Evolutionary conservation across 2,888 invertebrate species (phyloP).

Genomic region (Epicampocera succincta): DNA sequence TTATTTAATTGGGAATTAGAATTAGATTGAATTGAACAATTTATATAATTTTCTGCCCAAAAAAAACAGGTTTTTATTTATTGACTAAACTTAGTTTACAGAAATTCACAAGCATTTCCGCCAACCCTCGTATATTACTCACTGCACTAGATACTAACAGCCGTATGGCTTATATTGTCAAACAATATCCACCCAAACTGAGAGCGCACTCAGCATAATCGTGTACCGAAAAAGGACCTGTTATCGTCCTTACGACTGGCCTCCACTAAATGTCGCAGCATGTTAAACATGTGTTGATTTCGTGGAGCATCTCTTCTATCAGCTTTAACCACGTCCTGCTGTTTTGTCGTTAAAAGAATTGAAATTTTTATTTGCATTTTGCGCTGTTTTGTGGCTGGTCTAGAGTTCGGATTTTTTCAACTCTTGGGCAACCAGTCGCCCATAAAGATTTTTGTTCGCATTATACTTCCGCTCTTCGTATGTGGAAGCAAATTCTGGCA

Average conservation of each 20-base stretch:
- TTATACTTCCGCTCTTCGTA: constrained; percentile 34
- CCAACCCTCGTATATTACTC: constrained; percentile 19
- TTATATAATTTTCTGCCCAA: no score
- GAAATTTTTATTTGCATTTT: constrained; percentile 35
- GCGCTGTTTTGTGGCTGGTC: constrained; percentile 6
- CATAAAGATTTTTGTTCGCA: constrained; percentile 27
- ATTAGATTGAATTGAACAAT: no score
- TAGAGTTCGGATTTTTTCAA: constrained; percentile 4
- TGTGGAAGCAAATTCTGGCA: no score
- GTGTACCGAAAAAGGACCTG: constrained; percentile 63
- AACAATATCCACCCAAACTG: constrained; percentile 55
- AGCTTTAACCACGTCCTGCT: constrained; percentile 49
- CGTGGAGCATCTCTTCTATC: constrained; percentile 16
- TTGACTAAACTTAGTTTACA: no score
- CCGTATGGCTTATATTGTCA: constrained; percentile 48
- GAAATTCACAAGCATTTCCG: no score
- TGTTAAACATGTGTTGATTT: constrained; percentile 69
- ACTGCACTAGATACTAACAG: constrained; percentile 7
- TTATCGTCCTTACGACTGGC: constrained; percentile 71
- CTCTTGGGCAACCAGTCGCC: constrained; percentile 21
- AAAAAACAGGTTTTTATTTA: no score
- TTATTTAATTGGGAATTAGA: no score
- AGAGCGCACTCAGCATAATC: constrained; percentile 46
- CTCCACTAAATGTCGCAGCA: constrained; percentile 66
- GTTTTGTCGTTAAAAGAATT: constrained; percentile 40